Percentiles rank a stretch among this genome's conserved stretches.
Conservation (phyloP, 2,797 vertebrate species). For the Labeo calbasu region DNA sequence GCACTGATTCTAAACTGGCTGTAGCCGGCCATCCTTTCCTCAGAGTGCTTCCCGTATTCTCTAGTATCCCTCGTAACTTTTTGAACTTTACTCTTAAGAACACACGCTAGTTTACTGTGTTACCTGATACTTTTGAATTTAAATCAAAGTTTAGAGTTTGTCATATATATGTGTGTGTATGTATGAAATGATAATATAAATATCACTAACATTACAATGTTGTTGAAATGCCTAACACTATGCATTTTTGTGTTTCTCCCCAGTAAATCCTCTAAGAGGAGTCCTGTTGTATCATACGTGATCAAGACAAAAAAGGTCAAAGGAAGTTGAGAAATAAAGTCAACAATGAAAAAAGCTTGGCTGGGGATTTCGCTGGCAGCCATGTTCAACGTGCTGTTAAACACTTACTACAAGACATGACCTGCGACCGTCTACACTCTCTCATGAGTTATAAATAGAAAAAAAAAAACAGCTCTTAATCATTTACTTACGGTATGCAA, state of each 20-base stretch:
- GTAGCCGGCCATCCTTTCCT: constrained; percentile 35
- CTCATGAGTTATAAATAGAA: neutral
- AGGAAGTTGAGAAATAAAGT: neutral
- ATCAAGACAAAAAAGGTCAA: neutral
- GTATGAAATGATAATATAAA: neutral
- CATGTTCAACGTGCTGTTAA: constrained; percentile 22
- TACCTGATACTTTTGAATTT: neutral
- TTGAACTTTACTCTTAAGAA: constrained; percentile 20
- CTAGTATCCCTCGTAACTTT: neutral
- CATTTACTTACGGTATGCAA: neutral
- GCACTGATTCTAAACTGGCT: constrained; percentile 36
- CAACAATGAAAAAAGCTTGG: neutral
- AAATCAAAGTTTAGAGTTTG: neutral
- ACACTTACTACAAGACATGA: neutral
- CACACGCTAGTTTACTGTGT: neutral
- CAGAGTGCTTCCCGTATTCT: neutral
- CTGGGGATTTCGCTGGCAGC: neutral
- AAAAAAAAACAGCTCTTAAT: neutral
- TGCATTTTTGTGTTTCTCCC: neutral
- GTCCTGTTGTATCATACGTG: neutral
- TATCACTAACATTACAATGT: neutral
- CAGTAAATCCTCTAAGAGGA: neutral
- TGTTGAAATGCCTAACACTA: neutral
- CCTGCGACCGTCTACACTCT: neutral
- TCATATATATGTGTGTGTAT: neutral